Evolutionary conservation across 2,888 invertebrate species (phyloP), one percentile per base, ranked within the genome.

Genomic region (Phrixothrix hirtus): DNA sequence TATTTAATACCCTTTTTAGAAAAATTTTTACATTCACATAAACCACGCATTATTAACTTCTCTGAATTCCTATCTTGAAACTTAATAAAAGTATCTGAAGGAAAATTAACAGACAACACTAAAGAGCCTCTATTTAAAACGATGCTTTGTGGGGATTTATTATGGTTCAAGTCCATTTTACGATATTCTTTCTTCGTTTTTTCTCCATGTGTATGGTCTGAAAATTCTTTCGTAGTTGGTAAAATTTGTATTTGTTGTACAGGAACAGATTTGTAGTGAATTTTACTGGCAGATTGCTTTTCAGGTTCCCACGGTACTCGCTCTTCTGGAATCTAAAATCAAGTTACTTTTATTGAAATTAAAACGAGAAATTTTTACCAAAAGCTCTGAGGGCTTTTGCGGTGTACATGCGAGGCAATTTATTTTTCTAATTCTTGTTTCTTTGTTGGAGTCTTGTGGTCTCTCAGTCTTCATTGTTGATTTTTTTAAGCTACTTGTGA

Each of bases 271-370:
- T 65, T 66, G 35, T 71, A 70, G 6, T 71, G 61, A 49, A 21
- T 31, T 37, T 15, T 35, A n/a, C 62, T 58, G 1, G 69, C 55
- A 29, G 67, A 58, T n/a, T 60, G 65, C 50, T 69, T 73, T 21
- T 69, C 64, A 5, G 73, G 72, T 51, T 73, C 72, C 76, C 76
- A 77, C 6, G 76, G 76, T 1, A 77, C 63, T 48, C 76, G 61
- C 47, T 74, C 74, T 60, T 77, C 76, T 6, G 75, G 73, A 53
- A 75, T 68, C 72, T 73, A 36, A 45, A 49, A 12, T 38, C n/a
- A n/a, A n/a, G n/a, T n/a, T n/a, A n/a, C n/a, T n/a, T n/a, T n/a
- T n/a, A n/a, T n/a, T n/a, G n/a, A n/a, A n/a, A n/a, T n/a, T n/a
- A n/a, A n/a, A n/a, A n/a, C n/a, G n/a, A 3, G n/a, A 30, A 34